Conservation (phyloP, 2,888 invertebrate genomes). For the Panzeria rudis region DNA sequence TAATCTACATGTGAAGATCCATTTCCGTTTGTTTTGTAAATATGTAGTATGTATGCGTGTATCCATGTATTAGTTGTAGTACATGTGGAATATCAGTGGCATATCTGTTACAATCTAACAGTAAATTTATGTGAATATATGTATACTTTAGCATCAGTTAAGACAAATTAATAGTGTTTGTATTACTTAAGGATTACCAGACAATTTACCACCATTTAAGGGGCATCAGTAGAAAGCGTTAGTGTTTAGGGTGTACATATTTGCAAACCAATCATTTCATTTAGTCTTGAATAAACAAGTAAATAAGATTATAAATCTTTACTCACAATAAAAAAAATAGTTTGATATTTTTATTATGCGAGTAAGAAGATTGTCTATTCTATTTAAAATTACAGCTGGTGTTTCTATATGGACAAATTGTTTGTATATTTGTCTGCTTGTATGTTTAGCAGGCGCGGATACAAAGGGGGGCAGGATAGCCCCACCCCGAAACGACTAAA, state of each 20-base stretch:
- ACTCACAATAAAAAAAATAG: not conserved
- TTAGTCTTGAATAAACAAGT: conserved; percentile 33
- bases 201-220: conserved; percentile 53
- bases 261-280: conserved; percentile 28
- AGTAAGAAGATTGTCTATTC: not conserved
- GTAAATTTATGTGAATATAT: not conserved
- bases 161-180: conserved; percentile 55
- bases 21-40: not conserved
- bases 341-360: too few species aligned
- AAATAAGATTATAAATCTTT: conserved; percentile 27
- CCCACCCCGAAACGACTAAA: too few species aligned
- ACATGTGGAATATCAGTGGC: conserved; percentile 12
- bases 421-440: not conserved
- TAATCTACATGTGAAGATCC: conserved; percentile 19
- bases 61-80: not conserved
- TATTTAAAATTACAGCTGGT: conserved; percentile 10
- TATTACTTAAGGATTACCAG: conserved; percentile 62
- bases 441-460: too few species aligned
- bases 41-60: not conserved
- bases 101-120: conserved; percentile 8
- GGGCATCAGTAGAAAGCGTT: not conserved
- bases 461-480: too few species aligned
- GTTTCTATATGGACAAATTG: not conserved
- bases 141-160: conserved; percentile 2
- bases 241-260: not conserved